A percentile compares a stretch with the other conserved stretches of the same genome.
Conservation (phyloP, 1,140 invertebrate genomes). For the Coptotermes formosanus region DNA sequence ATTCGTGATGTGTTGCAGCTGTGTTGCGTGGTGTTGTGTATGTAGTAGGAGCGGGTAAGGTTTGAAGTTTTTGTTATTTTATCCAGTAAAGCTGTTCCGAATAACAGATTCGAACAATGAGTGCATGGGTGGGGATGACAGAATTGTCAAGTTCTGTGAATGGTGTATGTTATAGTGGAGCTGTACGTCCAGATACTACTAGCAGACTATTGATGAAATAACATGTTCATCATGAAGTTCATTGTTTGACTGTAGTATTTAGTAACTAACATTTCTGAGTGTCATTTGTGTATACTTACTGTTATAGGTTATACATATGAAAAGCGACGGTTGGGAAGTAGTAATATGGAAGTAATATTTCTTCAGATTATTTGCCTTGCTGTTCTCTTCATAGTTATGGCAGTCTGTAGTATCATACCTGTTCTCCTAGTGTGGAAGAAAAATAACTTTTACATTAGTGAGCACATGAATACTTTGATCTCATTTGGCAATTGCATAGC, state of each 20-base stretch:
- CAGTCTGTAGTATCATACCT: neutral
- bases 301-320: neutral
- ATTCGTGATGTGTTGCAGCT: too few relatives aligned
- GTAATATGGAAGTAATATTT: neutral
- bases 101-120: too few relatives aligned
- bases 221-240: neutral
- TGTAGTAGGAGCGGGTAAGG: too few relatives aligned
- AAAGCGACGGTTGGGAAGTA: neutral
- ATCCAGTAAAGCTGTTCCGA: too few relatives aligned
- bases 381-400: neutral
- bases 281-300: neutral
- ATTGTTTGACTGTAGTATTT: neutral
- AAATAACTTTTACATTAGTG: neutral
- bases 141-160: too few relatives aligned
- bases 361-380: neutral
- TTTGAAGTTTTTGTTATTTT: too few relatives aligned
- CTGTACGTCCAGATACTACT: neutral
- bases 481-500: conserved; percentile 11
- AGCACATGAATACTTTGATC: neutral
- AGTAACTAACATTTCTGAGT: neutral
- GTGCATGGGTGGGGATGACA: too few relatives aligned
- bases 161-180: neutral
- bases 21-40: too few relatives aligned
- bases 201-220: neutral
- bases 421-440: neutral